Evolutionary conservation across 1,140 invertebrate species (phyloP).

Genomic region (Euwallacea fornicatus): DNA sequence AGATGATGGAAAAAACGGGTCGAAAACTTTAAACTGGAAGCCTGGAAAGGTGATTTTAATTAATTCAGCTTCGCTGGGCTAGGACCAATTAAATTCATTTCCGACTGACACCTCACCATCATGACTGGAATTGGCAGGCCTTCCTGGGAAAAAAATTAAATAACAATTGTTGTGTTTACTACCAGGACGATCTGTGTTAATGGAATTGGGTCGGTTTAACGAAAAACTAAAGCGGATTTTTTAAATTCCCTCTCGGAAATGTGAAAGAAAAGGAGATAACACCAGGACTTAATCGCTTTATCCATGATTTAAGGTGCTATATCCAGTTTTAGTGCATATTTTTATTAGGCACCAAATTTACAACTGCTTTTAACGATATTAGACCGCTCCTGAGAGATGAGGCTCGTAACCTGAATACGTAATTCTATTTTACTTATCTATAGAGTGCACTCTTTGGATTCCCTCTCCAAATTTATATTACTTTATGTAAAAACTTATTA

Average conservation of each 20-base stretch:
- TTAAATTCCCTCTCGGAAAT: conserved; percentile 1
- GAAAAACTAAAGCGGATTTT: too few relatives aligned
- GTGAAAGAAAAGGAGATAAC: conserved; percentile 28
- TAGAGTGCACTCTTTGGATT: conserved; percentile 21
- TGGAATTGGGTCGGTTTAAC: too few relatives aligned
- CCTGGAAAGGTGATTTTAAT: too few relatives aligned
- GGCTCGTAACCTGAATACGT: conserved; percentile 32
- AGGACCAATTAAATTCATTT: too few relatives aligned
- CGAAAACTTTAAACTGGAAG: too few relatives aligned
- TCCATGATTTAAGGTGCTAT: conserved; percentile 26
- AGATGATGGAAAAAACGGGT: too few relatives aligned
- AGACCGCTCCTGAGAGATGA: conserved; percentile 27
- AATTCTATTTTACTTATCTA: conserved; percentile 31
- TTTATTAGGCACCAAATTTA: conserved; percentile 32
- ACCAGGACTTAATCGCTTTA: conserved; percentile 30
- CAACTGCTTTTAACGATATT: conserved; percentile 36
- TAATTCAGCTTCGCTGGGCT: too few relatives aligned
- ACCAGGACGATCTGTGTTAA: too few relatives aligned
- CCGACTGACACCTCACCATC: too few relatives aligned
- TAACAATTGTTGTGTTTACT: too few relatives aligned
- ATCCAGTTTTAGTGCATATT: conserved; percentile 29
- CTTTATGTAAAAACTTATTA: conserved; percentile 3
- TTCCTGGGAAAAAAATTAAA: too few relatives aligned
- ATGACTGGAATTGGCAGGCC: too few relatives aligned
- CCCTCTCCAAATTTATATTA: conserved; percentile 13